phyloP scores from a whole-genome alignment of 2,888 invertebrate species.

The Octonoba sinensis region DNA sequence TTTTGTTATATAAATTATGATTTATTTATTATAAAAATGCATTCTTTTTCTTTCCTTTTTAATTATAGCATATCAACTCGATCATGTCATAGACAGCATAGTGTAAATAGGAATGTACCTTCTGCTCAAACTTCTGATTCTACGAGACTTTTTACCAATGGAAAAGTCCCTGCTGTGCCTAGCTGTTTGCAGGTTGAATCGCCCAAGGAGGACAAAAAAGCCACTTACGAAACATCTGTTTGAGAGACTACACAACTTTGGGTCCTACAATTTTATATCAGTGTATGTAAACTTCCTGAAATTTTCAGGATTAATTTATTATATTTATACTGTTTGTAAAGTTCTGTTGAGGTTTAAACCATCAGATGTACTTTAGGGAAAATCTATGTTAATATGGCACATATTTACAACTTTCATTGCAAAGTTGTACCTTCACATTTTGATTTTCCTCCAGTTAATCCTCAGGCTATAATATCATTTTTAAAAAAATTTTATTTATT shows the following conservation, averaged over 20 bases:
- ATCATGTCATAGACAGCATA: conserved; percentile 19
- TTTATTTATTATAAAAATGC: too few species aligned
- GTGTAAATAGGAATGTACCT: conserved; percentile 15
- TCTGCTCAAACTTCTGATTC: conserved; percentile 30
- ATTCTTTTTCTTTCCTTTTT: neutral
- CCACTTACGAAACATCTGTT: conserved; percentile 55
- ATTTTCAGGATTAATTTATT: neutral
- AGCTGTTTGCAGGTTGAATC: conserved; percentile 37
- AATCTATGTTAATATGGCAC: neutral
- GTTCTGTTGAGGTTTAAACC: neutral
- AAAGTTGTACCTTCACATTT: too few species aligned
- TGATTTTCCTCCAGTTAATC: too few species aligned
- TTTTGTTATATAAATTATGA: too few species aligned
- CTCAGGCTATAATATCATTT: too few species aligned
- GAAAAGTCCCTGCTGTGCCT: conserved; percentile 51
- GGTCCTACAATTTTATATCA: too few species aligned
- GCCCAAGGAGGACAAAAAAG: conserved; percentile 38
- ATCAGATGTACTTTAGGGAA: neutral
- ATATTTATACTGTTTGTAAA: conserved; percentile 1
- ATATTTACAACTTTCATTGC: too few species aligned
- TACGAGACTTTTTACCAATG: conserved; percentile 40
- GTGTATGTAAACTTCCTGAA: too few species aligned
- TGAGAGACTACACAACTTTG: neutral
- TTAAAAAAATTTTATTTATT: too few species aligned
- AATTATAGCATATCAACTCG: conserved; percentile 38